Base-by-base conservation (phyloP, 2,113 vertebrate species). In the Solea solea region DNA sequence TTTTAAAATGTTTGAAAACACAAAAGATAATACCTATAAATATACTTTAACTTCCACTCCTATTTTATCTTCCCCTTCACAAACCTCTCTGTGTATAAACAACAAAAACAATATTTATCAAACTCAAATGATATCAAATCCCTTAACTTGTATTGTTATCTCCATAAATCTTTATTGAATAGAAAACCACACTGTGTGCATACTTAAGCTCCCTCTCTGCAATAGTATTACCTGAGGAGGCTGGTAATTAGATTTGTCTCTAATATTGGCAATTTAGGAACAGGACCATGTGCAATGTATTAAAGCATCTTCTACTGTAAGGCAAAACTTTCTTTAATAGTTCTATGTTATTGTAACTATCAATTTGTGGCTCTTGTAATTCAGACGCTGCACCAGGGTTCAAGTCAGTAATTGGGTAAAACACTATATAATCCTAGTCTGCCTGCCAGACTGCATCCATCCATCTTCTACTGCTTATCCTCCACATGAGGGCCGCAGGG, bases 211-310 rank as follows among this genome's bases (percentile, higher is more conserved):
- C 59, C 74, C 68, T 78, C 64, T 66, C 58, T 74, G 74, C 65
- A 66, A 76, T 80, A 78, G 61, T 67, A 76, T 72, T 78, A 76
- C 61, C 68, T 63, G 46, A 52, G 66, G 76, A 74, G 57, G 58
- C 28, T 72, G 61, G 52, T 83, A 81, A 86, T 86, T 86, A 72
- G 64, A 85, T 85, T 81, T 74, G 69, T 72, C 41, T 9, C 66
- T 83, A 80, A 86, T 79, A 89, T 83, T 72, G 64, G 57, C 78
- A 76, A 64, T 80, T 82, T 88, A 51, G 74, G 61, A n/a, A n/a
- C n/a, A n/a, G n/a, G n/a, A n/a, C n/a, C n/a, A 52, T 25, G 46
- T 7, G 7, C 21, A 52, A 34, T 70, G 67, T 58, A 58, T 71
- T 45, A 60, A 52, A 50, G 28, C 27, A 49, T 50, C 16, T 46